Conservation (phyloP, 2,113 vertebrate species). For the Isichthys henryi region DNA sequence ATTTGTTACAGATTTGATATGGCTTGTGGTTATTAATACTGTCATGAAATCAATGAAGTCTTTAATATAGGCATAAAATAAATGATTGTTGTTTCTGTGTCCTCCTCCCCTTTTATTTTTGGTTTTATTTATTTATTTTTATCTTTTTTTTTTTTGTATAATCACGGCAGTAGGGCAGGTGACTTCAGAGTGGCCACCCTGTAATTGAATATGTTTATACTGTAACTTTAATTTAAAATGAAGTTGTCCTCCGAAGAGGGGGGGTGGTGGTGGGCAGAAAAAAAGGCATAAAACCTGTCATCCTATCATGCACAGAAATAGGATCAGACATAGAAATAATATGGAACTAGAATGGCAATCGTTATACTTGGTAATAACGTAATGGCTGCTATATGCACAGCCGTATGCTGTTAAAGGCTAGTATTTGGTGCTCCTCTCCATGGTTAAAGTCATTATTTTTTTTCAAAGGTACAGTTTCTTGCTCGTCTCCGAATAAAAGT, state of each 20-base stretch:
- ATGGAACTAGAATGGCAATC: neutral
- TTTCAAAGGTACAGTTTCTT: neutral
- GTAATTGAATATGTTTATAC: too few relatives aligned
- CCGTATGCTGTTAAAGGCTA: neutral
- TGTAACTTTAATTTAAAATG: too few relatives aligned
- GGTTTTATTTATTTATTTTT: too few relatives aligned
- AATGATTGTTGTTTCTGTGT: neutral
- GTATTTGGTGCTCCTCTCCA: neutral
- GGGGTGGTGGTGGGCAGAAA: too few relatives aligned
- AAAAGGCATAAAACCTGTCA: neutral
- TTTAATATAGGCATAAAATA: neutral
- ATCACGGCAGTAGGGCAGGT: too few relatives aligned
- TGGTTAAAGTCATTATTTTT: neutral
- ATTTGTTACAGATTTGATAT: neutral
- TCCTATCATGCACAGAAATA: neutral
- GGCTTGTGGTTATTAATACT: neutral
- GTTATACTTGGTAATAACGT: neutral
- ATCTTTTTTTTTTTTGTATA: too few relatives aligned
- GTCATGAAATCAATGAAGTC: neutral
- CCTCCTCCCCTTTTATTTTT: too few relatives aligned
- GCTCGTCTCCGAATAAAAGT: neutral
- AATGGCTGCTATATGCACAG: neutral
- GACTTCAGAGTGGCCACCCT: too few relatives aligned
- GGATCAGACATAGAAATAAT: neutral
- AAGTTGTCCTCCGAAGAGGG: too few relatives aligned